A percentile compares a stretch with the other conserved stretches of the same genome.
phyloP scores from a whole-genome alignment of 2,113 vertebrate genomes.

The Chaetodon trifascialis region DNA sequence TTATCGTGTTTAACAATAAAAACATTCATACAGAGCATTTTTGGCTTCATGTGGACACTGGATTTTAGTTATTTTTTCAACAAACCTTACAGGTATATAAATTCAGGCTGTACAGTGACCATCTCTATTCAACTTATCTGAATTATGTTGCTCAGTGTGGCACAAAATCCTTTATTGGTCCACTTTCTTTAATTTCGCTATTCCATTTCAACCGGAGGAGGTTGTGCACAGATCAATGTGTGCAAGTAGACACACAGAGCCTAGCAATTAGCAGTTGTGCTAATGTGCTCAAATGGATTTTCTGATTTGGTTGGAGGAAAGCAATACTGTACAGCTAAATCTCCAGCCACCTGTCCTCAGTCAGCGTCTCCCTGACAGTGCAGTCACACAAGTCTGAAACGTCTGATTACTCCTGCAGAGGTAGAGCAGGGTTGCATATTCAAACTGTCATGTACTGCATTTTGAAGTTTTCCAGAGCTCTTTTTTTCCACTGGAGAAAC shows the following conservation, averaged over 20 bases:
- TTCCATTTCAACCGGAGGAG: slow-evolving; percentile 74
- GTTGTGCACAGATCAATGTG: slow-evolving; percentile 76
- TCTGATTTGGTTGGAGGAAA: slow-evolving; percentile 67
- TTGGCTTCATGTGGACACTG: neutral
- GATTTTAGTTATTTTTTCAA: neutral
- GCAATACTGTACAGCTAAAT: slow-evolving; percentile 76
- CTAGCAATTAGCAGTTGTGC: slow-evolving; percentile 78
- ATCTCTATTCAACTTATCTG: slow-evolving; percentile 13
- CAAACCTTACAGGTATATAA: neutral
- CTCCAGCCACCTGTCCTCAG: slow-evolving; percentile 75
- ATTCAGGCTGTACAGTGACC: neutral
- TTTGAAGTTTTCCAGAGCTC: neutral
- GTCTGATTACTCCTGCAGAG: slow-evolving; percentile 5
- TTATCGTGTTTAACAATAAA: too few species aligned
- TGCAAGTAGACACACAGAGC: slow-evolving; percentile 81
- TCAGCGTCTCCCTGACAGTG: slow-evolving; percentile 63
- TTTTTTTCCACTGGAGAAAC: neutral
- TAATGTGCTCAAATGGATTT: slow-evolving; percentile 83
- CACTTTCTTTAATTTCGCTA: slow-evolving; percentile 77
- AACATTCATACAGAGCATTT: slow-evolving; percentile 1
- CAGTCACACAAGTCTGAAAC: slow-evolving; percentile 36
- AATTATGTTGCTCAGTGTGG: slow-evolving; percentile 16
- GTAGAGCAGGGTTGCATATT: neutral
- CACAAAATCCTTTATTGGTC: slow-evolving; percentile 38
- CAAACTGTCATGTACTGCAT: neutral